These are phyloP conservation scores for Rutilus rutilus DNA, from an alignment of 2,113 vertebrate genomes.

Conservation along the genomic window DNA sequence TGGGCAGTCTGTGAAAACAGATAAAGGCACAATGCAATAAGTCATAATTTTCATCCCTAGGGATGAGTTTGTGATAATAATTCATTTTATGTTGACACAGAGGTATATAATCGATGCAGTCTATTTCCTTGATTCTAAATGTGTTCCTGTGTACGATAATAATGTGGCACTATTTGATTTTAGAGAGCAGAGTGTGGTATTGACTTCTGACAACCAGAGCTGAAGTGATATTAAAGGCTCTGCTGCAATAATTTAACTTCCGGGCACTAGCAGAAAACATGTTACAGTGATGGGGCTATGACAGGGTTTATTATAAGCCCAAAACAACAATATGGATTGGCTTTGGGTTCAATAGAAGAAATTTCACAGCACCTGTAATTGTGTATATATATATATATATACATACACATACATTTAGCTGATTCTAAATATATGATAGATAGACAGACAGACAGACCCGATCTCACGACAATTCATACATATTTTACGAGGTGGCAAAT, in stretches of 20 bases:
- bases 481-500: no score
- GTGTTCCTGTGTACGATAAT: slow-evolving; percentile 25
- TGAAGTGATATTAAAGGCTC: slow-evolving; percentile 35
- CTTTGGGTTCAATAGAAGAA: slow-evolving; percentile 38
- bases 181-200: slow-evolving; percentile 4
- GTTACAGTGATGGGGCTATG: slow-evolving; percentile 20
- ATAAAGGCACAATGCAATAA: slow-evolving; percentile 15
- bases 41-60: neutral
- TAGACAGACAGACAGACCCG: no score
- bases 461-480: no score
- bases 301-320: slow-evolving; percentile 38
- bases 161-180: slow-evolving; percentile 32
- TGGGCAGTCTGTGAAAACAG: neutral
- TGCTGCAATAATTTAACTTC: slow-evolving; percentile 36
- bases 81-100: slow-evolving; percentile 55
- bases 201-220: slow-evolving; percentile 28
- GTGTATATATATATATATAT: slow-evolving; percentile 33
- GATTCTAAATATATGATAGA: no score
- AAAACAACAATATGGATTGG: slow-evolving; percentile 12
- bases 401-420: no score
- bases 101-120: slow-evolving; percentile 55
- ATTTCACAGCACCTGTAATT: slow-evolving; percentile 28
- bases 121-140: slow-evolving; percentile 58
- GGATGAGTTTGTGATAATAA: slow-evolving; percentile 9
- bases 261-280: slow-evolving; percentile 3